These are phyloP conservation scores for Ptiloglossa arizonensis DNA, from an alignment of 1,140 invertebrate species.

Conservation along the genomic window DNA sequence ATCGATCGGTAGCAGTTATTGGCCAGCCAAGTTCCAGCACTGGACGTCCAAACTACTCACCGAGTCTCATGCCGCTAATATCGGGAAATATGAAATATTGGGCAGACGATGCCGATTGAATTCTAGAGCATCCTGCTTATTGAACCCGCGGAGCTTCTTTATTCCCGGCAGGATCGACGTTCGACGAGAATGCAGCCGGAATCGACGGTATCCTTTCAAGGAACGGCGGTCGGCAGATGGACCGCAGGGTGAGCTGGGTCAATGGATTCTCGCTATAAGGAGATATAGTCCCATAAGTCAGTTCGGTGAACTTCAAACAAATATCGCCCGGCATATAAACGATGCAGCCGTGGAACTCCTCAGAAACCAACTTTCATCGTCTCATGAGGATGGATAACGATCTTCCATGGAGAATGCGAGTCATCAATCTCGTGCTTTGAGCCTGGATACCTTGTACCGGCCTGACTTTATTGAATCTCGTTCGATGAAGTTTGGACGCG, in stretches of 20 bases:
- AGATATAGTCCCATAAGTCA: constrained; percentile 39
- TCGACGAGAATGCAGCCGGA: constrained; percentile 15
- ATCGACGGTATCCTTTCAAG: constrained; percentile 22
- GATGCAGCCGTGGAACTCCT: neutral
- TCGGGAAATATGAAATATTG: constrained; percentile 52
- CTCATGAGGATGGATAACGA: neutral
- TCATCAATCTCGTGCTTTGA: constrained; percentile 7
- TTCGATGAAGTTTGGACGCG: neutral
- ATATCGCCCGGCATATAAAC: constrained; percentile 4
- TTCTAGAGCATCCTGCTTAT: constrained; percentile 32
- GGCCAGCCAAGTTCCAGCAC: neutral
- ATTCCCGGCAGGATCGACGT: constrained; percentile 17
- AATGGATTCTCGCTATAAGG: constrained; percentile 7
- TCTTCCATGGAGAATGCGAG: neutral
- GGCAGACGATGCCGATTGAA: constrained; percentile 43
- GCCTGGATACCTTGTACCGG: neutral
- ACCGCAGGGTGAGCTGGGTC: too few species aligned
- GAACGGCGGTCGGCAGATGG: neutral
- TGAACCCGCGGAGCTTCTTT: constrained; percentile 30
- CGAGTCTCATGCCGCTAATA: constrained; percentile 38
- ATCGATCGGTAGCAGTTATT: constrained; percentile 37
- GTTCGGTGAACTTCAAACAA: constrained; percentile 23
- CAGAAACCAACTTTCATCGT: neutral
- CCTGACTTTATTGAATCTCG: constrained; percentile 17
- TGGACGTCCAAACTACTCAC: constrained; percentile 9